Base-by-base conservation (phyloP, 1,140 invertebrate genomes). In the Drosophila mojavensis region DNA sequence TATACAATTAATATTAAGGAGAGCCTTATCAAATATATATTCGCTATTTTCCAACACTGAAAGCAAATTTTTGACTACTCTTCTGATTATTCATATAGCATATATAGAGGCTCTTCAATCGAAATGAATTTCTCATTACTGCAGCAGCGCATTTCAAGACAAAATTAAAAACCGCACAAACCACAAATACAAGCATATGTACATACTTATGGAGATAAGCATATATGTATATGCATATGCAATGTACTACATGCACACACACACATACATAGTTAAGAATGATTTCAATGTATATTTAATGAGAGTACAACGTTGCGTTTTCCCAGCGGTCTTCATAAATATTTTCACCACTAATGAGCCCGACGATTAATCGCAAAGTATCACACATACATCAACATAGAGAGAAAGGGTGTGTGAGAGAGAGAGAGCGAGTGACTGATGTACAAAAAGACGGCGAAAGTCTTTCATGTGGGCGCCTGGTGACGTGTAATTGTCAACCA, bases 331-430 rank as follows among this genome's bases (percentile, higher is more conserved):
- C 76, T 67, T 89, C 62, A 86, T 86, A 88, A 83, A 86, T 79
- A 83, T 89, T 83, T 88, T 89, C 80, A 79, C 80, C 83, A 71
- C 84, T 89, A 83, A 86, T 86, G 79, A 86, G 83, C 67, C 76
- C 79, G 50, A 75, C 83, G 76, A 86, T 88, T 86, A 86, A 86
- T 86, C 83, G 72, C 67, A 69, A 74, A 76, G 61, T 68, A 65
- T 78, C 72, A 50, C 61, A 73, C 60, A 76, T 75, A 82, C 74
- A 75, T 43, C 63, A 33, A 30, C 50, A 48, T 13, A 55, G n/a
- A 59, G 33, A 55, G 3, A 39, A 33, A 33, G 30, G 10, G 1
- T 20, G 33, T 33, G n/a, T 48, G 33, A 60, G 3, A 50, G 26
- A 63, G 50, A 26, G 45, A 6, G 10, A 66, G 5, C 11, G 1